Conservation (phyloP, 2,888 invertebrate genomes). For the Chrysolina haemoptera region DNA sequence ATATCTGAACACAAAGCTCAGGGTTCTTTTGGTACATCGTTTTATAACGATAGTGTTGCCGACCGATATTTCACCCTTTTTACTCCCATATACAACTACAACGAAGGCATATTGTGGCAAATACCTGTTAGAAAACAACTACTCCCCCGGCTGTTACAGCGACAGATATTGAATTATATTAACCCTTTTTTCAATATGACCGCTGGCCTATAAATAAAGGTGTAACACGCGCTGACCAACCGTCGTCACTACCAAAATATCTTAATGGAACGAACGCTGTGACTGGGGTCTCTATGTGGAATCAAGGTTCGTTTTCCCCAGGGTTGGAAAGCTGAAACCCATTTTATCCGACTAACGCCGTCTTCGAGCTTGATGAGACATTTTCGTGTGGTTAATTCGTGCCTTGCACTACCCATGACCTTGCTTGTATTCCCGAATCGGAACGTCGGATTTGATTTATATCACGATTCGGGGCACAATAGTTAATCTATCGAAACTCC, state of each 20-base stretch:
- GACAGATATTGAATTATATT: too few relatives aligned
- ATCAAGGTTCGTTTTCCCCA: background rate
- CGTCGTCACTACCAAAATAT: slow-evolving; percentile 11
- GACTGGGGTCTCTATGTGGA: slow-evolving; percentile 5
- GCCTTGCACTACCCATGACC: slow-evolving; percentile 3
- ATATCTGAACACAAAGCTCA: too few relatives aligned
- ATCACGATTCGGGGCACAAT: background rate
- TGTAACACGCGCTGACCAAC: background rate
- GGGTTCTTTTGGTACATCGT: too few relatives aligned
- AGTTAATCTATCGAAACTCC: slow-evolving; percentile 1
- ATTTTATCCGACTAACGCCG: slow-evolving; percentile 4
- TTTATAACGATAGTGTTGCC: too few relatives aligned
- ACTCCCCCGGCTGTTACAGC: too few relatives aligned
- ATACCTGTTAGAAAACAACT: too few relatives aligned
- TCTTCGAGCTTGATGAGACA: slow-evolving; percentile 13
- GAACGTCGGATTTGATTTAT: slow-evolving; percentile 6
- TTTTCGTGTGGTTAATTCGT: slow-evolving; percentile 12
- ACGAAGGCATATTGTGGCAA: too few relatives aligned
- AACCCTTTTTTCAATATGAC: too few relatives aligned
- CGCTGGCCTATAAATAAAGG: background rate
- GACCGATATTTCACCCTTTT: too few relatives aligned
- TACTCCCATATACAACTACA: too few relatives aligned
- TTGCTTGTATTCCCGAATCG: slow-evolving; percentile 5
- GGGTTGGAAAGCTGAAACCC: background rate
- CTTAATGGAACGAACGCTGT: slow-evolving; percentile 1